Evolutionary conservation across 2,888 invertebrate species (phyloP).

Genomic region (Ophonus ardosiacus): DNA sequence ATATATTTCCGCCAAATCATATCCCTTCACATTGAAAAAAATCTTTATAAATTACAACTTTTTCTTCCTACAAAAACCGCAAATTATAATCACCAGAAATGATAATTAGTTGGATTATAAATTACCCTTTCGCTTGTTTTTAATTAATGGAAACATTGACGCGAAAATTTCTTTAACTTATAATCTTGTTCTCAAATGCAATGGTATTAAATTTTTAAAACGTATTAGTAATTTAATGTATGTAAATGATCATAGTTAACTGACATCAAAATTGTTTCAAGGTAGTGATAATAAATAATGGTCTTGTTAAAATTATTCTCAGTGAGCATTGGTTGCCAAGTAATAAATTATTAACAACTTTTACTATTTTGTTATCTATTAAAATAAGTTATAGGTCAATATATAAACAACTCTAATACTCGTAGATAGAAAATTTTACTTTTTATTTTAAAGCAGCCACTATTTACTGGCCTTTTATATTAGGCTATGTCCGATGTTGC

Average conservation of each 20-base stretch:
- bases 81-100: slow-evolving; percentile 9
- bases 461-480: too few relatives aligned
- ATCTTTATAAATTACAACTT: not conserved
- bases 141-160: slow-evolving; percentile 35
- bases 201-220: slow-evolving; percentile 2
- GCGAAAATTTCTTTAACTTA: slow-evolving; percentile 19
- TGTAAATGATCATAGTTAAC: slow-evolving; percentile 22
- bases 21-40: not conserved
- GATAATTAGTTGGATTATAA: slow-evolving; percentile 13
- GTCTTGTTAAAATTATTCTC: not conserved
- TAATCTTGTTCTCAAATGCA: slow-evolving; percentile 18
- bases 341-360: slow-evolving; percentile 12
- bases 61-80: slow-evolving; percentile 15
- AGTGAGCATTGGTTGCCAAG: not conserved
- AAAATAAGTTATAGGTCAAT: not conserved
- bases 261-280: slow-evolving; percentile 37
- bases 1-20: not conserved
- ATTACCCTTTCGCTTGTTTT: not conserved
- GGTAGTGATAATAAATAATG: slow-evolving; percentile 16
- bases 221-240: slow-evolving; percentile 4
- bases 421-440: too few relatives aligned
- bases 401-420: not conserved
- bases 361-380: slow-evolving; percentile 1
- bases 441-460: too few relatives aligned
- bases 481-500: too few relatives aligned